These are phyloP conservation scores for Lacerta viridis DNA, from an alignment of 2,797 vertebrate species.

Conservation along the genomic window DNA sequence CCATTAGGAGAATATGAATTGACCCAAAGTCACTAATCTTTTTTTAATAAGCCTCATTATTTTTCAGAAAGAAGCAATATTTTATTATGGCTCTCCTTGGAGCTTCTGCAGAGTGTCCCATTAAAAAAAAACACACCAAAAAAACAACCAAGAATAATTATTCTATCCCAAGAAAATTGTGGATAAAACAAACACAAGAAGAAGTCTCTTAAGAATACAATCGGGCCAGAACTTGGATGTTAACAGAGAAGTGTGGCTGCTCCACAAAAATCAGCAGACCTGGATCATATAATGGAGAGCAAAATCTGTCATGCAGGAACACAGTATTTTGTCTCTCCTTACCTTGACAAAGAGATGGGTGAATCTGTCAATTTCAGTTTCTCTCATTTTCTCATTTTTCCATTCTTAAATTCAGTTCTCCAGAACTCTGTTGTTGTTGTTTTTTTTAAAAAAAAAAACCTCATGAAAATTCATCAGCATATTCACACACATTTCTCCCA, in stretches of 20 bases:
- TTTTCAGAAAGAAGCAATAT: neutral
- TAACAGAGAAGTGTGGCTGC: too few species aligned
- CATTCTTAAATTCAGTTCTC: too few species aligned
- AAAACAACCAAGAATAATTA: neutral
- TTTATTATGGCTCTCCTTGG: neutral
- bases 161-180: constrained; percentile 5
- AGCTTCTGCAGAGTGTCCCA: neutral
- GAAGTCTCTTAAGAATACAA: neutral
- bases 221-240: neutral
- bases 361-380: too few species aligned
- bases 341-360: neutral
- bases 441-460: too few species aligned
- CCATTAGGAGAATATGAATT: constrained; percentile 27
- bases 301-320: neutral
- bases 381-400: too few species aligned
- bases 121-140: neutral
- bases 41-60: constrained; percentile 25
- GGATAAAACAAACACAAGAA: accelerated
- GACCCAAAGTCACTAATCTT: constrained; percentile 10
- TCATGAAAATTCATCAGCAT: too few species aligned
- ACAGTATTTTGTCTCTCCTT: neutral
- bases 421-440: too few species aligned
- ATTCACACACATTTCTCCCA: too few species aligned
- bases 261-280: neutral
- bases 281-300: neutral